phyloP scores from a whole-genome alignment of 2,797 vertebrate species.

The Oryzias dopingdopingensis region DNA sequence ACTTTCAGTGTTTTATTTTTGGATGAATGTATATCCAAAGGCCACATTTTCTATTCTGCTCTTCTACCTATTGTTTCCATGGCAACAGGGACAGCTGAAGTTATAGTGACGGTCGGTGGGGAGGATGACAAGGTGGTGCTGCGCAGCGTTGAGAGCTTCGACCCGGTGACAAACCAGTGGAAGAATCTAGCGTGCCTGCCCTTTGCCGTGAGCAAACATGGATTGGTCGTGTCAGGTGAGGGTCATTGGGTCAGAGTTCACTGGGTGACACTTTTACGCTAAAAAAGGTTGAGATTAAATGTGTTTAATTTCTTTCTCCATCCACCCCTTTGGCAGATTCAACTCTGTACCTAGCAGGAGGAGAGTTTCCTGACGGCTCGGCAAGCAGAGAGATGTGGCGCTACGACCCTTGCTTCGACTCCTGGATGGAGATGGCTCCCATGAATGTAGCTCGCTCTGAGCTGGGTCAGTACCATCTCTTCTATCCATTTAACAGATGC shows the following conservation, averaged over 20 bases:
- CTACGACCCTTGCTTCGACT: conserved; percentile 82
- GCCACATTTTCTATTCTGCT: conserved; percentile 18
- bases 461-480: conserved; percentile 48
- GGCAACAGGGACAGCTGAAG: conserved; percentile 76
- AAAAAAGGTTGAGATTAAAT: neutral
- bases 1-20: neutral
- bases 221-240: conserved; percentile 82
- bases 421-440: conserved; percentile 83
- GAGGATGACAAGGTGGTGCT: conserved; percentile 85
- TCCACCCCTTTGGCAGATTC: conserved; percentile 59
- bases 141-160: conserved; percentile 82
- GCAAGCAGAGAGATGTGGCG: conserved; percentile 86
- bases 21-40: conserved; percentile 12
- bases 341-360: conserved; percentile 79
- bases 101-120: conserved; percentile 82
- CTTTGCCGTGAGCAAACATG: conserved; percentile 84
- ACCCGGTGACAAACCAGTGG: conserved; percentile 78
- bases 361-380: conserved; percentile 82
- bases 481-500: neutral
- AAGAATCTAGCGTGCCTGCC: conserved; percentile 81
- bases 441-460: conserved; percentile 84
- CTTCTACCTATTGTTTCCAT: conserved; percentile 35
- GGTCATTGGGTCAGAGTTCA: neutral
- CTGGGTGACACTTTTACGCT: neutral
- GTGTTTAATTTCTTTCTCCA: neutral